Conservation (phyloP, 2,797 vertebrate species). For the Alfaro cultratus region DNA sequence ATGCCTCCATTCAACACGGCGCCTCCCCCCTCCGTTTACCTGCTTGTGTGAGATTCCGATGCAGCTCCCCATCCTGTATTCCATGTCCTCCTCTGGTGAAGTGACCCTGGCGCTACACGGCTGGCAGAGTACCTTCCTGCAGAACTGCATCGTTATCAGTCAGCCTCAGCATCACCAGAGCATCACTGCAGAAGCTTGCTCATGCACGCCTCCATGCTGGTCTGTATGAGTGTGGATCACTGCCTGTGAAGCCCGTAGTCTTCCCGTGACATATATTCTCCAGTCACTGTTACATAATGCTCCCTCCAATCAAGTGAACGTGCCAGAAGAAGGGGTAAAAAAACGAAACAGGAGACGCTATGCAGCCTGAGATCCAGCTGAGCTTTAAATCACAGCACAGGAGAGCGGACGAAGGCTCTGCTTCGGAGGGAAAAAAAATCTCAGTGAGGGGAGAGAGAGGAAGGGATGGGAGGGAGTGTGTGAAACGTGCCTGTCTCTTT, state of each 20-base stretch:
- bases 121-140: slow-evolving; percentile 82
- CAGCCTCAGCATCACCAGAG: slow-evolving; percentile 74
- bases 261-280: slow-evolving; percentile 68
- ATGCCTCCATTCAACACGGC: slow-evolving; percentile 24
- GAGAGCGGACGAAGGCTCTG: slow-evolving; percentile 44
- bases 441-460: slow-evolving; percentile 45
- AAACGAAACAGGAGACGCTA: slow-evolving; percentile 33
- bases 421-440: slow-evolving; percentile 55
- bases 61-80: slow-evolving; percentile 88
- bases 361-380: slow-evolving; percentile 43
- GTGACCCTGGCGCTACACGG: slow-evolving; percentile 83
- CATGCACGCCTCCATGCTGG: slow-evolving; percentile 53
- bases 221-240: slow-evolving; percentile 48
- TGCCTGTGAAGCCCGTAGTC: slow-evolving; percentile 60
- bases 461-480: slow-evolving; percentile 41
- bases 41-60: slow-evolving; percentile 79
- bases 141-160: slow-evolving; percentile 83
- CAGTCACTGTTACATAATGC: slow-evolving; percentile 71
- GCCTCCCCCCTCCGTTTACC: slow-evolving; percentile 64
- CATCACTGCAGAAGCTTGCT: slow-evolving; percentile 60
- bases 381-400: slow-evolving; percentile 45
- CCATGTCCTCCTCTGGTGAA: slow-evolving; percentile 86
- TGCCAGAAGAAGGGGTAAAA: slow-evolving; percentile 22
- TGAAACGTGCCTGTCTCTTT: slow-evolving; percentile 64
- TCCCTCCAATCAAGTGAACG: slow-evolving; percentile 37